These are phyloP conservation scores for Cynaeus angustus DNA, from an alignment of 2,888 invertebrate genomes.

Conservation along the genomic window DNA sequence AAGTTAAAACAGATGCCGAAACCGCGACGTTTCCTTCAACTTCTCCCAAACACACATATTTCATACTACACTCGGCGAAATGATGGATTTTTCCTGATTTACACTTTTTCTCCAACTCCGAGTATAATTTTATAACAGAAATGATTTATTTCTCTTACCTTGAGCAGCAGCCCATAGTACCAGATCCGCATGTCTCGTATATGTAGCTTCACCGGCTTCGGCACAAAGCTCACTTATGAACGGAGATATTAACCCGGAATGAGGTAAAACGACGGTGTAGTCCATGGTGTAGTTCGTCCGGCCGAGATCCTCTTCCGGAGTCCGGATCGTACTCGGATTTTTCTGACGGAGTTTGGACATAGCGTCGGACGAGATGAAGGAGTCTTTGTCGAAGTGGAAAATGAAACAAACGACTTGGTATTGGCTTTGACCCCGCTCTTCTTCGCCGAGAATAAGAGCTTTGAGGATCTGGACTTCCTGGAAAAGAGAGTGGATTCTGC, in stretches of 20 bases:
- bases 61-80: conserved; percentile 30
- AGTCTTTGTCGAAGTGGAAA: conserved; percentile 90
- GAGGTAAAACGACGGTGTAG: conserved; percentile 82
- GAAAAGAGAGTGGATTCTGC: conserved; percentile 58
- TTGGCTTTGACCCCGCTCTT: conserved; percentile 91
- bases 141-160: conserved; percentile 73
- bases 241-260: conserved; percentile 81
- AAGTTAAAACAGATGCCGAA: conserved; percentile 44
- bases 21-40: conserved; percentile 41
- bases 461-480: conserved; percentile 96
- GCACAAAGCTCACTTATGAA: conserved; percentile 85
- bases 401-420: conserved; percentile 94
- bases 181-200: conserved; percentile 85
- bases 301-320: conserved; percentile 92
- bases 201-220: conserved; percentile 85
- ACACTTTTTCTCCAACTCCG: conserved; percentile 25
- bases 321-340: conserved; percentile 74
- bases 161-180: conserved; percentile 86
- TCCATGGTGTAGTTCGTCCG: conserved; percentile 90
- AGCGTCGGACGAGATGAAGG: conserved; percentile 96
- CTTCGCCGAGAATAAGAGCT: conserved; percentile 91
- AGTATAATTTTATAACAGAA: conserved; percentile 36
- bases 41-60: conserved; percentile 45
- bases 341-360: conserved; percentile 96
- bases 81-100: conserved; percentile 49